Evolutionary conservation across 2,113 vertebrate species (phyloP).

Genomic region (Nanorana parkeri): DNA sequence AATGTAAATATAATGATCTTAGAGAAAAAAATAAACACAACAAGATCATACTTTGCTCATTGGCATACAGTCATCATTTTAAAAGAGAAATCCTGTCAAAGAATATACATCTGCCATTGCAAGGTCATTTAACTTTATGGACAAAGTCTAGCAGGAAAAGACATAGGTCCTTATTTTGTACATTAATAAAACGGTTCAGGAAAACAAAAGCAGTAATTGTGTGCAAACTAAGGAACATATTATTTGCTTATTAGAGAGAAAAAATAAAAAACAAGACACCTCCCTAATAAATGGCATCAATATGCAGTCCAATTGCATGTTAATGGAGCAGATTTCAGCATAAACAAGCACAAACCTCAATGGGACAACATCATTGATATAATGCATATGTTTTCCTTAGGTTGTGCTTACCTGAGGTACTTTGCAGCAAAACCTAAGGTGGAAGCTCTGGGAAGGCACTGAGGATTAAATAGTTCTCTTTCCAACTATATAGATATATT

Average conservation of each 20-base stretch:
- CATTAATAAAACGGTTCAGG: no score
- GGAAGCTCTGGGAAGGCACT: conserved; percentile 98
- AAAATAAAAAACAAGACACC: not conserved
- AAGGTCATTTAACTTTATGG: not conserved
- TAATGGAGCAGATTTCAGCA: conserved; percentile 67
- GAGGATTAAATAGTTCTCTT: conserved; percentile 97
- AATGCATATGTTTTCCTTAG: conserved; percentile 88
- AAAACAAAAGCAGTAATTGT: no score
- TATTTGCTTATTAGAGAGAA: not conserved
- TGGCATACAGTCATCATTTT: conserved; percentile 63
- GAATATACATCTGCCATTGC: not conserved
- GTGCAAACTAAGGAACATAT: not conserved
- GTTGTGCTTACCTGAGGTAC: conserved; percentile 99
- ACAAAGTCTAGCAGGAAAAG: not conserved
- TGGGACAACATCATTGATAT: conserved; percentile 85
- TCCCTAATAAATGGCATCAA: conserved; percentile 19
- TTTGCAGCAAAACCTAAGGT: conserved; percentile 99
- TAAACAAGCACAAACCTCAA: conserved; percentile 85
- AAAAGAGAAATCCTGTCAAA: not conserved
- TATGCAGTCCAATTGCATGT: not conserved
- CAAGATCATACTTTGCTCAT: conserved; percentile 64
- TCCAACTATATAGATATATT: conserved; percentile 95
- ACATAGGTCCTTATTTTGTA: not conserved
- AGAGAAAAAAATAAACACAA: conserved; percentile 37
- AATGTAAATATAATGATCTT: conserved; percentile 72